These are phyloP conservation scores for Vulpes vulpes DNA, from an alignment of 2,113 vertebrate genomes.

Conservation along the genomic window DNA sequence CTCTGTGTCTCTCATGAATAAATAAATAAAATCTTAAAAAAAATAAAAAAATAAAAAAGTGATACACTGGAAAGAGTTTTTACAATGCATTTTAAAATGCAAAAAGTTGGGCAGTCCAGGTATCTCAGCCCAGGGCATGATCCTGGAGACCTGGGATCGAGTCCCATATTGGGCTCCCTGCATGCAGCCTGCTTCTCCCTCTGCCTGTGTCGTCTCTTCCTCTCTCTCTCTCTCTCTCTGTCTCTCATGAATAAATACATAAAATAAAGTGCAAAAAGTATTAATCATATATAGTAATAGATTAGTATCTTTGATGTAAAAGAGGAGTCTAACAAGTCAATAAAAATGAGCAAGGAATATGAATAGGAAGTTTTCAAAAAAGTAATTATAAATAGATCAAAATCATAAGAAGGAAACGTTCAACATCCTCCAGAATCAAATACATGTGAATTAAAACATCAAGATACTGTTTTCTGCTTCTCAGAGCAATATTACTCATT, in stretches of 20 bases:
- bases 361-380: not conserved
- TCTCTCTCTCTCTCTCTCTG: too few relatives aligned
- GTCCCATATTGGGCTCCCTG: too few relatives aligned
- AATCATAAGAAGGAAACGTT: not conserved
- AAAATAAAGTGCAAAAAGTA: not conserved
- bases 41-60: not conserved
- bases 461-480: not conserved
- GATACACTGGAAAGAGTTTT: not conserved
- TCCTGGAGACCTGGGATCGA: too few relatives aligned
- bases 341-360: not conserved
- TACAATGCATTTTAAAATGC: not conserved
- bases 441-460: slow-evolving; percentile 9
- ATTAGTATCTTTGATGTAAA: not conserved
- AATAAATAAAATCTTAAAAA: too few relatives aligned
- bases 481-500: not conserved
- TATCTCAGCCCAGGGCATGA: too few relatives aligned
- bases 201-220: too few relatives aligned
- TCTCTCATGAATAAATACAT: too few relatives aligned
- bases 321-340: not conserved
- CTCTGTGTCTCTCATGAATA: too few relatives aligned
- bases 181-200: too few relatives aligned
- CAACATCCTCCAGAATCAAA: not conserved
- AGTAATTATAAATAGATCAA: slow-evolving; percentile 13
- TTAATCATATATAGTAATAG: not conserved
- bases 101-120: too few relatives aligned